A percentile compares a stretch with the other conserved stretches of the same genome.
phyloP scores from a whole-genome alignment of 2,797 vertebrate genomes.

The Enteromius thamalakanensis region DNA sequence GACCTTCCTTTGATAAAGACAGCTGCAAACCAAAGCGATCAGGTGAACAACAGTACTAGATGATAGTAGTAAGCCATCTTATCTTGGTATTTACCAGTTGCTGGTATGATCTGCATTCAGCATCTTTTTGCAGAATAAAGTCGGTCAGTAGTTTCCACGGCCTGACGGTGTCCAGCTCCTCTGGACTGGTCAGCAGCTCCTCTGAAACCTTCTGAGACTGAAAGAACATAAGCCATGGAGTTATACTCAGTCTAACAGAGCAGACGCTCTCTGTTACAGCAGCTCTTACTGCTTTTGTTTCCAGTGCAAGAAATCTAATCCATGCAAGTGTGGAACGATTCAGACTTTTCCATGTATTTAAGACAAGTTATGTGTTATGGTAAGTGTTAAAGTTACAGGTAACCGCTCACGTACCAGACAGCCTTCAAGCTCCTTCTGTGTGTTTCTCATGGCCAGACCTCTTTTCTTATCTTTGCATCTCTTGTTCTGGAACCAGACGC shows the following conservation, averaged over 20 bases:
- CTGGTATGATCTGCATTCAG: conserved; percentile 81
- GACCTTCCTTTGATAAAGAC: conserved; percentile 25
- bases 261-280: neutral
- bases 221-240: neutral
- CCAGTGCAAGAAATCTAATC: neutral
- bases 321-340: neutral
- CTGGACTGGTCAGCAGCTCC: conserved; percentile 81
- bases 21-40: conserved; percentile 26
- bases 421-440: conserved; percentile 90
- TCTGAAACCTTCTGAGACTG: conserved; percentile 63
- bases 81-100: conserved; percentile 77
- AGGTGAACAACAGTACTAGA: neutral
- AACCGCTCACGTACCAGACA: conserved; percentile 73
- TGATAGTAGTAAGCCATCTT: neutral
- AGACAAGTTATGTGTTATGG: too few relatives aligned
- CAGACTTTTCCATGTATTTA: neutral
- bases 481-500: conserved; percentile 99
- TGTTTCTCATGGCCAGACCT: conserved; percentile 89
- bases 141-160: conserved; percentile 85
- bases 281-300: neutral
- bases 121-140: conserved; percentile 81
- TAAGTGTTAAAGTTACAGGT: too few relatives aligned
- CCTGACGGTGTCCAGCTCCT: conserved; percentile 78
- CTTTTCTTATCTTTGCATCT: conserved; percentile 98
- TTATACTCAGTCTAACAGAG: neutral